A percentile compares a stretch with the other conserved stretches of the same genome.
These are phyloP conservation scores for Apamea anceps DNA, from an alignment of 2,888 invertebrate genomes.

Conservation along the genomic window DNA sequence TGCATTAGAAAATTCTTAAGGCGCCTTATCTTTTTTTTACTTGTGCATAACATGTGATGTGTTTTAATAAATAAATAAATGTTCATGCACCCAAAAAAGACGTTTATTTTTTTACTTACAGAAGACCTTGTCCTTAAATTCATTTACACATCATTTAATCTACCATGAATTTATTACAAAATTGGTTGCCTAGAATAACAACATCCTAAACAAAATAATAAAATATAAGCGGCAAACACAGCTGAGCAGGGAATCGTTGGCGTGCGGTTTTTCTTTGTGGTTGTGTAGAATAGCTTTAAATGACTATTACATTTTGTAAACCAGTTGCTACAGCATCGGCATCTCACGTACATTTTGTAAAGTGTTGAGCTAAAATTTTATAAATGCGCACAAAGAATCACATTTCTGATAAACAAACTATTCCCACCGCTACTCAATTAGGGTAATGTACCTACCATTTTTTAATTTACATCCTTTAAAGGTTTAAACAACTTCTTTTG, in stretches of 20 bases:
- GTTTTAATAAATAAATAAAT: not conserved
- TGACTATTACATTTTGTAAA: not conserved
- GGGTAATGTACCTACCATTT: constrained; percentile 5
- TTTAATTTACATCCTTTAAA: constrained; percentile 1
- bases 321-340: not conserved
- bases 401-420: not conserved
- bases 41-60: not conserved
- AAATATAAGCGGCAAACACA: not conserved
- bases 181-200: not conserved
- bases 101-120: constrained; percentile 2
- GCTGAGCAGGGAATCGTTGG: not conserved
- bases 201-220: not conserved
- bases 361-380: not conserved
- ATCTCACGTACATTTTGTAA: not conserved
- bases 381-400: constrained; percentile 1
- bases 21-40: not conserved
- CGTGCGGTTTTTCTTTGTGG: constrained; percentile 20
- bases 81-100: not conserved
- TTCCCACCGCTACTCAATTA: not conserved
- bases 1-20: not conserved
- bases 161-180: not conserved
- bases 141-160: not conserved
- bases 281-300: not conserved
- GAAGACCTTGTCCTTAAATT: not conserved
- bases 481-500: not conserved